A percentile compares a stretch with the other conserved stretches of the same genome.
These are phyloP conservation scores for Epinotia nisella DNA, from an alignment of 2,888 invertebrate species.

Conservation along the genomic window DNA sequence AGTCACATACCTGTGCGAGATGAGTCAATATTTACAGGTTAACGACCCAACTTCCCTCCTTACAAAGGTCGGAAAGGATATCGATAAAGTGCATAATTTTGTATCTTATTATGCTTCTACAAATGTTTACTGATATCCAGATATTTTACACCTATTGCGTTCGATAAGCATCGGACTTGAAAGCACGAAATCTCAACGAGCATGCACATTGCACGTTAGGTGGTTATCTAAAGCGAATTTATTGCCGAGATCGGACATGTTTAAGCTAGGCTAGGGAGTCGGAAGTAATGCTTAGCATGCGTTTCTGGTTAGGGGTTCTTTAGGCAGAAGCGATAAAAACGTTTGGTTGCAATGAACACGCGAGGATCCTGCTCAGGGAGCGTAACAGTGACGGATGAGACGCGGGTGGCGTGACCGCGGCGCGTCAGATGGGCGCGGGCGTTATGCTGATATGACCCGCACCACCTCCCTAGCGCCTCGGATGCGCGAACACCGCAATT, in stretches of 20 bases:
- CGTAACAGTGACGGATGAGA: conserved; percentile 73
- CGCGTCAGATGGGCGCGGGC: conserved; percentile 47
- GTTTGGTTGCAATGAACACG: conserved; percentile 70
- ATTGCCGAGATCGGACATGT: conserved; percentile 69
- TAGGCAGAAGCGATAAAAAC: conserved; percentile 72
- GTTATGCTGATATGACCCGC: conserved; percentile 43
- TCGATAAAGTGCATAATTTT: conserved; percentile 48
- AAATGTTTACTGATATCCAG: conserved; percentile 31
- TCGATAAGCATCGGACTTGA: conserved; percentile 66
- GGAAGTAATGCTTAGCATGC: conserved; percentile 60
- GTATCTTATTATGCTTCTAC: conserved; percentile 17
- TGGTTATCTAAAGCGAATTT: conserved; percentile 77
- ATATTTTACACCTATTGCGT: conserved; percentile 55
- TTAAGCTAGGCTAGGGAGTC: conserved; percentile 61
- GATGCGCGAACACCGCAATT: conserved; percentile 59
- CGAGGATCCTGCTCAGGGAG: conserved; percentile 66
- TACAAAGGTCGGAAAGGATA: conserved; percentile 47
- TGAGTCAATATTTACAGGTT: conserved; percentile 79
- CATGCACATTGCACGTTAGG: conserved; percentile 64
- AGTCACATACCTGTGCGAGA: conserved; percentile 69
- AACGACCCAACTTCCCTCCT: conserved; percentile 65
- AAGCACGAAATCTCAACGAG: conserved; percentile 66
- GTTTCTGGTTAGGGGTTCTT: conserved; percentile 71
- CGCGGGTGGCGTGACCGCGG: conserved; percentile 56
- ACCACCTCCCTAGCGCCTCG: conserved; percentile 46